Evolutionary conservation across 2,113 vertebrate genomes (phyloP).

Genomic region (Desmodus rotundus): DNA sequence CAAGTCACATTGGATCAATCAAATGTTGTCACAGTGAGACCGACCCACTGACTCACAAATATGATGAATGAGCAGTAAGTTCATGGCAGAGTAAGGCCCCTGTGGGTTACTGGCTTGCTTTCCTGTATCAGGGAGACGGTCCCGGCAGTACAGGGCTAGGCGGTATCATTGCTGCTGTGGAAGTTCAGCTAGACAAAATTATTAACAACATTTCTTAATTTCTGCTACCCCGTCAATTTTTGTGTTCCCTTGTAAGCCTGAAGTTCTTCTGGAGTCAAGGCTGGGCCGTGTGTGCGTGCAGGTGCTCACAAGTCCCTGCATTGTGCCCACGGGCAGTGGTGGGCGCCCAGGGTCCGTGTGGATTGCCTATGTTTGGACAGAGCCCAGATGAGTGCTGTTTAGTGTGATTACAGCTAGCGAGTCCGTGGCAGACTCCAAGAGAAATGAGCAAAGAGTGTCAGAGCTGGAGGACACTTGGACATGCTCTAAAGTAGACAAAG

Average conservation of each 20-base stretch:
- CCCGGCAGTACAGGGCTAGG: background rate
- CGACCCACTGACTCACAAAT: background rate
- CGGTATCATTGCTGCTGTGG: background rate
- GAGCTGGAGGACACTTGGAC: background rate
- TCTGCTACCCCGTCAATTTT: background rate
- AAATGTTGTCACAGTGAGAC: background rate
- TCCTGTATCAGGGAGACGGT: background rate
- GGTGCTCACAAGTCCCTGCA: background rate
- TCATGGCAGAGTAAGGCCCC: background rate
- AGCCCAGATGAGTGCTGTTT: background rate
- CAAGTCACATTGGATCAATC: background rate
- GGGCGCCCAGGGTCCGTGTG: background rate
- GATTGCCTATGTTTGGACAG: background rate
- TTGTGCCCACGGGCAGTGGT: background rate
- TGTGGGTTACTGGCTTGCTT: background rate
- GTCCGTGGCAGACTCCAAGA: background rate
- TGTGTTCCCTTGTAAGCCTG: background rate
- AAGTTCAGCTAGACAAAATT: background rate
- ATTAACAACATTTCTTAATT: background rate
- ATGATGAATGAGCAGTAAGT: background rate
- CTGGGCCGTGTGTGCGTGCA: background rate
- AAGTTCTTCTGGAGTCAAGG: background rate
- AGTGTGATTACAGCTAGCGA: background rate
- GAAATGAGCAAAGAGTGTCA: background rate
- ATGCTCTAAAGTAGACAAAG: background rate